Evolutionary conservation across 2,113 vertebrate genomes (phyloP).

Genomic region (Podarcis muralis): DNA sequence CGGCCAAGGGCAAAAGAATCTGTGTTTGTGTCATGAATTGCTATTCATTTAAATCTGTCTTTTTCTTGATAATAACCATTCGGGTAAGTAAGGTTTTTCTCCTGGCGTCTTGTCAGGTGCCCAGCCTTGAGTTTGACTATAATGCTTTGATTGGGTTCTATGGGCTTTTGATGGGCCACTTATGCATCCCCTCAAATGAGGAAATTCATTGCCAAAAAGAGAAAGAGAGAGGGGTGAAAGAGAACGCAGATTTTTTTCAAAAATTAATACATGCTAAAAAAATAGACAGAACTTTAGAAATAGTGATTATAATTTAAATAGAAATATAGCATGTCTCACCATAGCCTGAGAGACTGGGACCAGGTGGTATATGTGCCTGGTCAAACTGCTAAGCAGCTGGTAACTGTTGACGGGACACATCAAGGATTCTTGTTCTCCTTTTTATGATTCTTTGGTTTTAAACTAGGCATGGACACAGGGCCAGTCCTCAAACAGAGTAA

Average conservation of each 20-base stretch:
- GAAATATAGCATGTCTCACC: background rate
- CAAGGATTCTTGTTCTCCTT: background rate
- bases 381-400: background rate
- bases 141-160: constrained; percentile 43
- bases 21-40: constrained; percentile 28
- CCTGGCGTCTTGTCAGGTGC: constrained; percentile 75
- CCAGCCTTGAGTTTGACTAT: constrained; percentile 60
- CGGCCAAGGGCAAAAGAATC: background rate
- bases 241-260: too few species aligned
- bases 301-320: background rate
- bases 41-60: constrained; percentile 66
- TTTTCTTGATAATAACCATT: constrained; percentile 74
- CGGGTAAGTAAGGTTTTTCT: constrained; percentile 77
- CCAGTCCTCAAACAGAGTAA: background rate
- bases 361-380: background rate
- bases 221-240: too few species aligned
- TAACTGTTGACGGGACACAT: background rate
- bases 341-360: background rate
- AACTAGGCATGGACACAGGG: background rate
- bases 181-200: too few species aligned
- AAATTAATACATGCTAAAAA: too few species aligned
- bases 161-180: constrained; percentile 51
- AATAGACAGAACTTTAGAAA: too few species aligned
- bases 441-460: background rate
- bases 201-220: too few species aligned